A percentile compares a stretch with the other conserved stretches of the same genome.
These are phyloP conservation scores for Gari tellinella DNA, from an alignment of 2,888 invertebrate species.

Conservation along the genomic window DNA sequence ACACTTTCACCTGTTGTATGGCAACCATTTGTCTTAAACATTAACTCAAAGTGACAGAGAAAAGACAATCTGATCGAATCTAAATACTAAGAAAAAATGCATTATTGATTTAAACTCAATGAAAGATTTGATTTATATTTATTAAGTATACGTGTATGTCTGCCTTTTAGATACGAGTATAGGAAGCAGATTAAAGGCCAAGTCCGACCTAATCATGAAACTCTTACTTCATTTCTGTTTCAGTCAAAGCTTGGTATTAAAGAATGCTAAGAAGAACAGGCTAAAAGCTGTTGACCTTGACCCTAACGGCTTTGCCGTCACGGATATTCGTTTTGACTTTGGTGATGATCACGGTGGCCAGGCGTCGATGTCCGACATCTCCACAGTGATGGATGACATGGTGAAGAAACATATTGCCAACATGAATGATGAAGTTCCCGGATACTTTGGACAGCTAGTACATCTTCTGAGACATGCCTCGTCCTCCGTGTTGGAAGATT, in stretches of 20 bases:
- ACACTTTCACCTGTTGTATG: no score
- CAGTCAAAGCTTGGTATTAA: slow-evolving; percentile 39
- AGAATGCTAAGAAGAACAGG: slow-evolving; percentile 1
- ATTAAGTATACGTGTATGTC: no score
- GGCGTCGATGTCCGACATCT: slow-evolving; percentile 16
- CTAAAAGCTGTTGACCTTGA: slow-evolving; percentile 5
- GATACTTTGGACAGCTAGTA: slow-evolving; percentile 40
- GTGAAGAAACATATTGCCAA: slow-evolving; percentile 4
- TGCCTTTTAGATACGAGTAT: no score
- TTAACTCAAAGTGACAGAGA: no score
- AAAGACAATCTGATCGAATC: no score
- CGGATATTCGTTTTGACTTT: slow-evolving; percentile 41
- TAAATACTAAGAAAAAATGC: no score
- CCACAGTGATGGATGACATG: slow-evolving; percentile 8
- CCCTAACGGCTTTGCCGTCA: slow-evolving; percentile 21
- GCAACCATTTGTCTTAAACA: no score
- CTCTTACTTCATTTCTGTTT: no score
- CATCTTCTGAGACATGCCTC: slow-evolving; percentile 31
- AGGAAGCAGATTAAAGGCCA: no score
- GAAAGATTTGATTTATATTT: no score
- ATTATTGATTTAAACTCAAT: no score
- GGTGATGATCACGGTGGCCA: slow-evolving; percentile 7
- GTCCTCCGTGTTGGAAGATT: slow-evolving; percentile 14
- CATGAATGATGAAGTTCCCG: slow-evolving; percentile 28
- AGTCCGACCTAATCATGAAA: no score